Conservation (phyloP, 2,888 invertebrate species). For the Coleophora flavipennella region DNA sequence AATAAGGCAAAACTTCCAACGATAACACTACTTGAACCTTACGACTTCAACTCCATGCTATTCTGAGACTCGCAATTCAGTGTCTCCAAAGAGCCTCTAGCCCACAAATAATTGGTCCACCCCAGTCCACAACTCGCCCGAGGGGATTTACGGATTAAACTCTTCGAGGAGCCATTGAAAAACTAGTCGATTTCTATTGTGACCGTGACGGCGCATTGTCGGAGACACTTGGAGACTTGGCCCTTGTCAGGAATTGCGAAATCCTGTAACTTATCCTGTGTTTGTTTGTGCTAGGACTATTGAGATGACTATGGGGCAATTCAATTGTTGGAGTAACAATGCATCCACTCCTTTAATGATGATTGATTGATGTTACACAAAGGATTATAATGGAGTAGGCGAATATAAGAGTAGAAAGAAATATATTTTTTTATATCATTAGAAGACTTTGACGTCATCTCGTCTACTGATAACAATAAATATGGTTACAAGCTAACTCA, state of each 20-base stretch:
- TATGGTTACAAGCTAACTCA: too few relatives aligned
- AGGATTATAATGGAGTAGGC: too few relatives aligned
- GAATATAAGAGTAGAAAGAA: too few relatives aligned
- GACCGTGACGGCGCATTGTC: slow-evolving; percentile 26
- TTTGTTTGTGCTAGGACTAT: slow-evolving; percentile 6
- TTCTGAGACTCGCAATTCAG: neutral
- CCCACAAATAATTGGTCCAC: slow-evolving; percentile 53
- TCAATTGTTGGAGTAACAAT: too few relatives aligned
- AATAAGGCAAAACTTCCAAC: too few relatives aligned
- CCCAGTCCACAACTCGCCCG: slow-evolving; percentile 29
- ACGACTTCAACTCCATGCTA: neutral
- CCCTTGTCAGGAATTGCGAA: slow-evolving; percentile 16
- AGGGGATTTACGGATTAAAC: slow-evolving; percentile 57
- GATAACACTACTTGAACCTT: too few relatives aligned
- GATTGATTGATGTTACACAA: too few relatives aligned
- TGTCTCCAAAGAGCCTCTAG: slow-evolving; percentile 21
- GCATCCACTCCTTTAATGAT: too few relatives aligned
- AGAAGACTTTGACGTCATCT: too few relatives aligned
- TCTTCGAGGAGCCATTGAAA: slow-evolving; percentile 21
- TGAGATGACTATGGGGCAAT: too few relatives aligned
- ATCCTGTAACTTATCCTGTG: slow-evolving; percentile 8
- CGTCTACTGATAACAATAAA: too few relatives aligned
- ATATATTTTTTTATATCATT: too few relatives aligned
- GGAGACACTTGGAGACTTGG: slow-evolving; percentile 8
- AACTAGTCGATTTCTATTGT: slow-evolving; percentile 29